Evolutionary conservation across 2,113 vertebrate species (phyloP).

Genomic region (Urocolius indicus): DNA sequence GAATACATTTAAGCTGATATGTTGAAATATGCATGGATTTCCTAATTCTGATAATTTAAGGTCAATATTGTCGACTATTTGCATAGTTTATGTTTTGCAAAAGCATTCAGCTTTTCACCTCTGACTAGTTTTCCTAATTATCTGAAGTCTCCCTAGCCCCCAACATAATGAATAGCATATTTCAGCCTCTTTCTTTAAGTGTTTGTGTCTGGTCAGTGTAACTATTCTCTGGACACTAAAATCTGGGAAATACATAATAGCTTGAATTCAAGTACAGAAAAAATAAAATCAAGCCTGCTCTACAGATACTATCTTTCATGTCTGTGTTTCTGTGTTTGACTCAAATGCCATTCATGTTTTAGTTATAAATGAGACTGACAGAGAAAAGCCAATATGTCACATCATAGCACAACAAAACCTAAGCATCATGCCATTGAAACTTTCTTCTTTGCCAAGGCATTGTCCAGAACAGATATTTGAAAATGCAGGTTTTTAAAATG

Average conservation of each 20-base stretch:
- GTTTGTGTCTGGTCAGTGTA: neutral
- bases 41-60: neutral
- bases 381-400: neutral
- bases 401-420: neutral
- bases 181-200: neutral
- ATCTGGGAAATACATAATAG: neutral
- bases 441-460: neutral
- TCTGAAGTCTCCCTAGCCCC: neutral
- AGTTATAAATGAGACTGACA: neutral
- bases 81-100: neutral
- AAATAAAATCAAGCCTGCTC: neutral
- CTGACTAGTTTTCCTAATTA: neutral
- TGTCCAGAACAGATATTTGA: neutral
- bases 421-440: neutral
- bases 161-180: neutral
- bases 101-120: neutral
- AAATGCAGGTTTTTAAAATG: neutral
- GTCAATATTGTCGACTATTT: neutral
- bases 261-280: neutral
- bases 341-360: neutral
- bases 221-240: neutral
- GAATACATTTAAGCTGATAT: neutral
- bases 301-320: neutral
- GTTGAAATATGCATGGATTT: neutral
- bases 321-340: neutral